A percentile compares a stretch with the other conserved stretches of the same genome.
Conservation (phyloP, 2,888 invertebrate genomes). For the Enoplolaimus lenunculus region DNA sequence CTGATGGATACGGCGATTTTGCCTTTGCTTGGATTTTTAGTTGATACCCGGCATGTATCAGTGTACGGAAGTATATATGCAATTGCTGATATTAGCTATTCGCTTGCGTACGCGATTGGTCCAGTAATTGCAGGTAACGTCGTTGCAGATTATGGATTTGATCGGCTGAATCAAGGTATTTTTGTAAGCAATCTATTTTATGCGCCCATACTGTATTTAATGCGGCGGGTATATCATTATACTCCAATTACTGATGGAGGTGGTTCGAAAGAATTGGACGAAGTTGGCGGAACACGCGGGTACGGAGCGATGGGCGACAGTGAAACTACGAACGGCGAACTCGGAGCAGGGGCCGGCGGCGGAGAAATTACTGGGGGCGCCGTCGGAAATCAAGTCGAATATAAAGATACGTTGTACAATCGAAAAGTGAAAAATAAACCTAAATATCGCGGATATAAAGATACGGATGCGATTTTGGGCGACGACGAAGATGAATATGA, state of each 20-base stretch:
- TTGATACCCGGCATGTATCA: conserved; percentile 89
- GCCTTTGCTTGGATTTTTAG: conserved; percentile 86
- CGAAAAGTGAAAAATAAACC: conserved; percentile 16
- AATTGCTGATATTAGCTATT: conserved; percentile 97
- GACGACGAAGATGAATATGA: conserved; percentile 19
- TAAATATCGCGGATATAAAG: conserved; percentile 17
- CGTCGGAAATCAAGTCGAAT: neutral
- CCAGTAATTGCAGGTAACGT: conserved; percentile 95
- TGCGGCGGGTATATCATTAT: conserved; percentile 84
- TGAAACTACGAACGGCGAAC: neutral
- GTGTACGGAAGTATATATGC: conserved; percentile 98
- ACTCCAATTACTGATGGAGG: conserved; percentile 68
- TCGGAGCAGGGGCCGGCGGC: no score
- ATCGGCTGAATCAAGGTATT: conserved; percentile 79
- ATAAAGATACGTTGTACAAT: conserved; percentile 17
- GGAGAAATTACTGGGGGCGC: no score
- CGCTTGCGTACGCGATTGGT: conserved; percentile 92
- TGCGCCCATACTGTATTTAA: conserved; percentile 72
- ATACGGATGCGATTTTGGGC: conserved; percentile 16
- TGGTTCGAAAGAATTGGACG: neutral
- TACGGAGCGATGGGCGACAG: neutral
- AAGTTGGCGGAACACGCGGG: no score
- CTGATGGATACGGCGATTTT: conserved; percentile 91
- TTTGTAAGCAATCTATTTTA: conserved; percentile 83
- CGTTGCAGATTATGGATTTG: conserved; percentile 84